Percentiles rank a stretch among this genome's conserved stretches.
Conservation (phyloP, 1,140 invertebrate genomes). For the Drosophila eugracilis region DNA sequence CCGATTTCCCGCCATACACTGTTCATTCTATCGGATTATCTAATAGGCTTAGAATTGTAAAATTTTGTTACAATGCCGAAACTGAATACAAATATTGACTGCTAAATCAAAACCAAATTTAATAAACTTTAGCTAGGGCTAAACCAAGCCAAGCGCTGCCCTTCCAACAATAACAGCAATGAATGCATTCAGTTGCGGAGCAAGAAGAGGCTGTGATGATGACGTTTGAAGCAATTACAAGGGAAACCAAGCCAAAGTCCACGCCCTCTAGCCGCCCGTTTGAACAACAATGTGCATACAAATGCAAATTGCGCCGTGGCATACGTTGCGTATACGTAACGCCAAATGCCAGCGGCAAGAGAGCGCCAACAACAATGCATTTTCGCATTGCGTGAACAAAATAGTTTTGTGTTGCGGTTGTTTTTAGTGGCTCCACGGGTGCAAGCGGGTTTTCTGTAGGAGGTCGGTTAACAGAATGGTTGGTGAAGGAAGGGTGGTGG, state of each 20-base stretch:
- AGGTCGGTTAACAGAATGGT: neutral
- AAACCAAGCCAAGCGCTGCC: constrained; percentile 19
- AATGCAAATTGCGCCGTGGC: constrained; percentile 73
- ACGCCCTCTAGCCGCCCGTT: constrained; percentile 16
- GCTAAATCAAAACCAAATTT: constrained; percentile 60
- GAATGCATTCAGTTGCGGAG: constrained; percentile 27
- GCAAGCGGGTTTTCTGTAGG: constrained; percentile 20
- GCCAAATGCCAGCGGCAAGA: constrained; percentile 67
- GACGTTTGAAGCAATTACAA: constrained; percentile 79
- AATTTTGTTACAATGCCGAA: constrained; percentile 25
- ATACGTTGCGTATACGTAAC: constrained; percentile 79
- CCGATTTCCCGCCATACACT: constrained; percentile 41
- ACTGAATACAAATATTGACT: constrained; percentile 56
- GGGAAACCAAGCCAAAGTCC: constrained; percentile 46
- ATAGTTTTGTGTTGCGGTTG: constrained; percentile 81
- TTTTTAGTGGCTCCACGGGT: constrained; percentile 64
- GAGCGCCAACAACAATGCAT: constrained; percentile 62
- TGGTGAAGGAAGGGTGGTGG: neutral
- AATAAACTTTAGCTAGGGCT: constrained; percentile 51
- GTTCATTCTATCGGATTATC: constrained; percentile 21
- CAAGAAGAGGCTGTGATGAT: constrained; percentile 57
- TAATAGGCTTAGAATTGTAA: constrained; percentile 3
- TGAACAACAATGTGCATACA: constrained; percentile 78
- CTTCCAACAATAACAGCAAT: constrained; percentile 38
- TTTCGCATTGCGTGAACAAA: constrained; percentile 81